Conservation (phyloP, 2,797 vertebrate species). For the Glossophaga mutica region DNA sequence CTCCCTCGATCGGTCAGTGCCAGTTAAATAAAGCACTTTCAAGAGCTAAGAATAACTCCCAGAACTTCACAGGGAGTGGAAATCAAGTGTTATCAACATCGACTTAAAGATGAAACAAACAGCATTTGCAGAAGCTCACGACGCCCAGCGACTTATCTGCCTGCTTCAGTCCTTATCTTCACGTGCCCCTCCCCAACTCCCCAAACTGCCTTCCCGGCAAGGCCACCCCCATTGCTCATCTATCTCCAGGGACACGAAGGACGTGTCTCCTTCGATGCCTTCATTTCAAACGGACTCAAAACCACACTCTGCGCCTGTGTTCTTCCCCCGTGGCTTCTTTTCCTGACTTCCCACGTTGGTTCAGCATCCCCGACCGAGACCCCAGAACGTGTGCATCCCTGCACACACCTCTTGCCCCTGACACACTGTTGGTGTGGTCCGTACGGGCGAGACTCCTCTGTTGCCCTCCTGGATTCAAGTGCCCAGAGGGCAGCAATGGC, state of each 20-base stretch:
- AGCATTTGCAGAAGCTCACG: not conserved
- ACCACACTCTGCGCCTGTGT: not conserved
- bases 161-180: not conserved
- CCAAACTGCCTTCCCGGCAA: not conserved
- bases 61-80: not conserved
- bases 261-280: not conserved
- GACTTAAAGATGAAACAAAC: not conserved
- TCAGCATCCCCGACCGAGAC: not conserved
- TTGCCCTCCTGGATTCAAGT: not conserved
- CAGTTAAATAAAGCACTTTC: constrained; percentile 9
- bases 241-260: not conserved
- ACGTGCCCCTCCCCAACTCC: too few species aligned
- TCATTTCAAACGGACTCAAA: not conserved
- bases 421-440: not conserved
- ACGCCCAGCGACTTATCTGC: not conserved
- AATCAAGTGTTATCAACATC: not conserved
- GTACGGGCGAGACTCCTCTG: not conserved
- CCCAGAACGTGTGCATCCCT: not conserved
- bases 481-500: not conserved
- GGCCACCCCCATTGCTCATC: not conserved
- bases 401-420: not conserved
- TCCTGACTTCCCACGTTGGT: not conserved
- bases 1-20: not conserved
- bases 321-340: not conserved
- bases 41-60: not conserved